Evolutionary conservation across 2,113 vertebrate species (phyloP).

Genomic region (Carlito syrichta): DNA sequence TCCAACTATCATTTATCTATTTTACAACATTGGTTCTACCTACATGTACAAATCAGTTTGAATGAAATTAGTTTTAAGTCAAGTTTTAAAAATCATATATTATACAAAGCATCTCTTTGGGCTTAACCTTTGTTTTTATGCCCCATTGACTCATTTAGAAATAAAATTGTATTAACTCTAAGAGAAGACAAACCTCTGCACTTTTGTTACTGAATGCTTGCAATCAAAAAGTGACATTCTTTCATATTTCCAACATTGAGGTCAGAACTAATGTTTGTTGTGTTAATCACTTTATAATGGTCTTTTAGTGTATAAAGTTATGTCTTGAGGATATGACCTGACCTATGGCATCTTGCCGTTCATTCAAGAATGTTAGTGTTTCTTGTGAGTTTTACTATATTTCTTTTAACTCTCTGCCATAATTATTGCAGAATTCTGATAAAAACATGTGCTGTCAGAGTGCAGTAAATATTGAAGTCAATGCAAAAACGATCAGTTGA

Average conservation of each 20-base stretch:
- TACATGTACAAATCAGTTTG: neutral
- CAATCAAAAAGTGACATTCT: neutral
- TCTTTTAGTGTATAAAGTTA: neutral
- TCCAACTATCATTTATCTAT: neutral
- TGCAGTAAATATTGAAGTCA: neutral
- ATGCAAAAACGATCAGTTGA: neutral
- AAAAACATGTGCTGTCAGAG: neutral
- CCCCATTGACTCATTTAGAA: neutral
- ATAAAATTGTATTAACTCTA: neutral
- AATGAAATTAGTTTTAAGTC: neutral
- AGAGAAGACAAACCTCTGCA: neutral
- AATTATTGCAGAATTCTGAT: neutral
- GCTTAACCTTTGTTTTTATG: neutral
- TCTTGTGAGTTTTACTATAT: neutral
- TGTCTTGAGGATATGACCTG: neutral
- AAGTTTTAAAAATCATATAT: neutral
- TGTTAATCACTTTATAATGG: neutral
- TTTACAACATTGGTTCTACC: neutral
- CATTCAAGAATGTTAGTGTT: neutral
- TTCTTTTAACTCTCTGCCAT: neutral
- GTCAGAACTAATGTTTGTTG: neutral
- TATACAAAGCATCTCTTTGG: neutral
- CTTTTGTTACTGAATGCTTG: neutral
- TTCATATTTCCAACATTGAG: neutral
- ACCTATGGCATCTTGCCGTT: neutral